Conservation (phyloP, 2,888 invertebrate species). For the Pseudoips prasinana region DNA sequence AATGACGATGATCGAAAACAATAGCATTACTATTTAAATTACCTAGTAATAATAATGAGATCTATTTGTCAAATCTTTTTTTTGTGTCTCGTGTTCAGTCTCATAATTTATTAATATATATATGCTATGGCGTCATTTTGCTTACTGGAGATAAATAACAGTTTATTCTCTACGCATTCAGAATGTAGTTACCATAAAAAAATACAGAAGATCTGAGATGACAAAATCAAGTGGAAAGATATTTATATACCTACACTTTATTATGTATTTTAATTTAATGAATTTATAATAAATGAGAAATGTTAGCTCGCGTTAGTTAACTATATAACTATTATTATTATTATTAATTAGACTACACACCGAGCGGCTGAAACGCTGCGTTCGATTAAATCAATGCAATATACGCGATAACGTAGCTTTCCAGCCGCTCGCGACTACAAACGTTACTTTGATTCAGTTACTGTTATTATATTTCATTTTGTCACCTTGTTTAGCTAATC, state of each 20-base stretch:
- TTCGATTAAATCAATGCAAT: constrained; percentile 7
- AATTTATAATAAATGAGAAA: constrained; percentile 19
- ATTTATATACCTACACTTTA: constrained; percentile 7
- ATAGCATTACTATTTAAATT: no score
- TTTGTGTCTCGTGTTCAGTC: no score
- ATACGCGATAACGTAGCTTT: not conserved
- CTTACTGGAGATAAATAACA: no score
- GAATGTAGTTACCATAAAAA: no score
- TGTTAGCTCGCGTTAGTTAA: constrained; percentile 19
- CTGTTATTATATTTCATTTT: constrained; percentile 47
- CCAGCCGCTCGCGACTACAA: constrained; percentile 2
- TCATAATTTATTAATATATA: no score
- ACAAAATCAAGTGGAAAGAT: constrained; percentile 18
- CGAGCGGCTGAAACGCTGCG: constrained; percentile 5
- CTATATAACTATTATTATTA: constrained; percentile 25
- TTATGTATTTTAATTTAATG: constrained; percentile 23
- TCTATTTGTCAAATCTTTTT: no score
- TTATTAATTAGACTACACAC: constrained; percentile 4
- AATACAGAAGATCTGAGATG: constrained; percentile 17
- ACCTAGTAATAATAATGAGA: no score
- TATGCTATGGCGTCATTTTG: no score
- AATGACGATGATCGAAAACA: no score
- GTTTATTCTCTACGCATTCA: no score
- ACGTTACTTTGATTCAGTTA: constrained; percentile 28
- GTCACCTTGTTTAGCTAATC: constrained; percentile 33